phyloP scores from a whole-genome alignment of 2,888 invertebrate species.

The Anoncus sp. region DNA sequence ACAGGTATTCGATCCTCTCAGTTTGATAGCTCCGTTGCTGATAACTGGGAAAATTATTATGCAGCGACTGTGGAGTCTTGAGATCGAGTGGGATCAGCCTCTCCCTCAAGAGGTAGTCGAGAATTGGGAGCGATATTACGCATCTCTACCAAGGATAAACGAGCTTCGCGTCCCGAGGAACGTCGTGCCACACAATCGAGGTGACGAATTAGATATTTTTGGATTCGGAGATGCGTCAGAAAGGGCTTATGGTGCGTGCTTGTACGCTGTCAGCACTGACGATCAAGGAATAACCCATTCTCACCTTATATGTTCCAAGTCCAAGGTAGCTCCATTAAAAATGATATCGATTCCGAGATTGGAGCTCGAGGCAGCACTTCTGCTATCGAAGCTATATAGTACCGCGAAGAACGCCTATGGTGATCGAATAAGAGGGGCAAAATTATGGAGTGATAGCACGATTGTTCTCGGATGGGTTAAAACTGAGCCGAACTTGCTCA shows the following conservation, averaged over 20 bases:
- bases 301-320: slow-evolving; percentile 4
- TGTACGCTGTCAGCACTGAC: slow-evolving; percentile 14
- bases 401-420: not conserved
- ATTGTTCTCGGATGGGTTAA: slow-evolving; percentile 65
- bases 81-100: slow-evolving; percentile 29
- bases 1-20: slow-evolving; percentile 47
- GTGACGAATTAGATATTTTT: not conserved
- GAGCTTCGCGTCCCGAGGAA: slow-evolving; percentile 7
- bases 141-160: slow-evolving; percentile 24
- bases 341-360: slow-evolving; percentile 50
- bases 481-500: slow-evolving; percentile 50
- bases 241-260: slow-evolving; percentile 40
- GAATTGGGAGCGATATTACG: slow-evolving; percentile 19
- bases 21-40: slow-evolving; percentile 41
- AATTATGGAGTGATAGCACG: slow-evolving; percentile 62
- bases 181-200: not conserved
- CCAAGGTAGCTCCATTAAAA: slow-evolving; percentile 16
- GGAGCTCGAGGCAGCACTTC: slow-evolving; percentile 55
- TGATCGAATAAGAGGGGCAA: not conserved
- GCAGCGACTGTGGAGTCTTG: slow-evolving; percentile 28
- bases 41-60: slow-evolving; percentile 45
- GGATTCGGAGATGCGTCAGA: slow-evolving; percentile 62
- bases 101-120: not conserved
- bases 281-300: not conserved
- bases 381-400: slow-evolving; percentile 30